A percentile compares a stretch with the other conserved stretches of the same genome.
phyloP scores from a whole-genome alignment of 2,888 invertebrate genomes.

The Matsumyia berberina region DNA sequence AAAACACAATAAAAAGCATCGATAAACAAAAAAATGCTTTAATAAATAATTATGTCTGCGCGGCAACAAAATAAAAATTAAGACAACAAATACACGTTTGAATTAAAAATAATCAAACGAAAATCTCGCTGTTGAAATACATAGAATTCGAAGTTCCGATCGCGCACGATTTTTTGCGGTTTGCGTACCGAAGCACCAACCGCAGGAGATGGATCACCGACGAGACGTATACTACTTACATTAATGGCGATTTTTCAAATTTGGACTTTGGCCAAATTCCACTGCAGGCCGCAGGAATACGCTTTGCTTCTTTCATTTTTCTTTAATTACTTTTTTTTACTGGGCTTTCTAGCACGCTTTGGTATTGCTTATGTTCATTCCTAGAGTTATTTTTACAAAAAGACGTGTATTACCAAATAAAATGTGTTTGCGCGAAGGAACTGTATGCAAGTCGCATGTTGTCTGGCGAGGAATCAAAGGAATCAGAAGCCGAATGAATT shows the following conservation, averaged over 20 bases:
- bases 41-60: slow-evolving; percentile 32
- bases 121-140: too few relatives aligned
- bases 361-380: slow-evolving; percentile 27
- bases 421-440: slow-evolving; percentile 1
- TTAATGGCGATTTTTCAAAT: slow-evolving; percentile 29
- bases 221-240: slow-evolving; percentile 44
- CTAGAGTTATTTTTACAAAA: slow-evolving; percentile 46
- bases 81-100: slow-evolving; percentile 3
- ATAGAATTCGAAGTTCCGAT: slow-evolving; percentile 33
- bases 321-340: too few relatives aligned
- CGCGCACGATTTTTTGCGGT: neutral
- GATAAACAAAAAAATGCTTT: slow-evolving; percentile 27
- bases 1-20: slow-evolving; percentile 10
- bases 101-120: slow-evolving; percentile 5
- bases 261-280: slow-evolving; percentile 62
- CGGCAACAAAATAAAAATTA: slow-evolving; percentile 10
- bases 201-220: neutral
- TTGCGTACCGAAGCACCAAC: slow-evolving; percentile 33
- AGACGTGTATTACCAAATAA: neutral
- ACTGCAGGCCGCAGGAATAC: slow-evolving; percentile 19
- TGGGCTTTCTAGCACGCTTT: slow-evolving; percentile 27
- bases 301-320: slow-evolving; percentile 40
- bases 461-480: slow-evolving; percentile 18
- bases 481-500: neutral
- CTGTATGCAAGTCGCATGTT: neutral